Percentiles rank a stretch among this genome's conserved stretches.
These are phyloP conservation scores for Thereva nobilitata DNA, from an alignment of 2,888 invertebrate genomes.

Conservation along the genomic window DNA sequence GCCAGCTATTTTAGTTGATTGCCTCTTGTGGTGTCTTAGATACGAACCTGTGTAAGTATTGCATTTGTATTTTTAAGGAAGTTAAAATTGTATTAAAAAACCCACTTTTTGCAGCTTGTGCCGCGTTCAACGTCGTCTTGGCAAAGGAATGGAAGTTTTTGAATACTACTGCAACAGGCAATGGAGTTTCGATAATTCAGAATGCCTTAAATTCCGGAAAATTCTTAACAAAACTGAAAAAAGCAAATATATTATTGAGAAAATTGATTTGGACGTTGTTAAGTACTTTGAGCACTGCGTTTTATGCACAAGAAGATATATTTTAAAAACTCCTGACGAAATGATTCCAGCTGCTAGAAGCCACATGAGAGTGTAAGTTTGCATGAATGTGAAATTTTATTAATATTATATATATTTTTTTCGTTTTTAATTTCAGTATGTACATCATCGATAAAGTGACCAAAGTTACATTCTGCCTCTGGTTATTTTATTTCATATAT, in stretches of 20 bases:
- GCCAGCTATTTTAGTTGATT: conserved; percentile 85
- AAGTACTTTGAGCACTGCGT: conserved; percentile 84
- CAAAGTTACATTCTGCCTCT: too few species aligned
- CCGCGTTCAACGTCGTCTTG: conserved; percentile 79
- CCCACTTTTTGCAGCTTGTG: conserved; percentile 66
- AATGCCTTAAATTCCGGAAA: conserved; percentile 63
- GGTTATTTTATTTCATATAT: too few species aligned
- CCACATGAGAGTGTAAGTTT: conserved; percentile 78
- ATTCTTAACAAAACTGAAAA: conserved; percentile 69
- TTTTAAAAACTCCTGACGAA: conserved; percentile 81
- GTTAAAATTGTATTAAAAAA: conserved; percentile 3
- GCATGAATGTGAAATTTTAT: not conserved
- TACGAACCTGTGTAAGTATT: conserved; percentile 82
- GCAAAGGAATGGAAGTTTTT: conserved; percentile 84
- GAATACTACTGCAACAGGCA: conserved; percentile 92
- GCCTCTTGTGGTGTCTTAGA: conserved; percentile 75
- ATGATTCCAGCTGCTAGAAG: conserved; percentile 77
- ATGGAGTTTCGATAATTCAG: conserved; percentile 83
- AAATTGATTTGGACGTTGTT: conserved; percentile 70
- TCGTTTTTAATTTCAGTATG: conserved; percentile 58
- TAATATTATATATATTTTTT: conserved; percentile 25
- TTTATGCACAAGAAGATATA: conserved; percentile 75
- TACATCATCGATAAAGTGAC: conserved; percentile 63
- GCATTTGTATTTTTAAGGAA: not conserved
- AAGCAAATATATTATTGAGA: conserved; percentile 69